Evolutionary conservation across 2,113 vertebrate species (phyloP).

Genomic region (Drymodes brunneopygia): DNA sequence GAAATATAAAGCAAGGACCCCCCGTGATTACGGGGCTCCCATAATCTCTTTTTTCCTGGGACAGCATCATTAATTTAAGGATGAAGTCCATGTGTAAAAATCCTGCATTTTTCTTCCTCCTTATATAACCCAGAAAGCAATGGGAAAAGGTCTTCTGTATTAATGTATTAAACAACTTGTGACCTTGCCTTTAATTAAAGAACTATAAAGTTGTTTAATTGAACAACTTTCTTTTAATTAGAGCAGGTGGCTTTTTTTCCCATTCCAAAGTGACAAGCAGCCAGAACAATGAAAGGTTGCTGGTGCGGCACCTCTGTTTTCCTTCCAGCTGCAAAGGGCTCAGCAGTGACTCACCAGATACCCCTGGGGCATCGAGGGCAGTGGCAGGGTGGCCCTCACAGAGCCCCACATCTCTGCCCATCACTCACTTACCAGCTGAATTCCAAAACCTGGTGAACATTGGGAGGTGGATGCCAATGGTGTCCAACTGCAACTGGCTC

Average conservation of each 20-base stretch:
- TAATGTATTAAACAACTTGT: neutral
- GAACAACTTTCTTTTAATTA: neutral
- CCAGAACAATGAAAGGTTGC: neutral
- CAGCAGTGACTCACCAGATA: rapidly evolving
- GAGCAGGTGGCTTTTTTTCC: neutral
- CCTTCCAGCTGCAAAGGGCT: neutral
- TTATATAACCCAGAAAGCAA: neutral
- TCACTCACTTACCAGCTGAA: constrained; percentile 41
- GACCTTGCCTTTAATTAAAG: neutral
- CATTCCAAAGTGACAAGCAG: neutral
- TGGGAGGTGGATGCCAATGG: neutral
- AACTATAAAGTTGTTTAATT: neutral
- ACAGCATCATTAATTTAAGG: neutral
- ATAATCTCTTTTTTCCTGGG: neutral
- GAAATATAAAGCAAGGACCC: neutral
- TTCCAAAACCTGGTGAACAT: constrained; percentile 44
- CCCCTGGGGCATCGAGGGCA: rapidly evolving
- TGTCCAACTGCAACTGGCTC: constrained; percentile 48
- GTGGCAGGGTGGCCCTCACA: rapidly evolving
- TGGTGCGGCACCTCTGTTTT: neutral
- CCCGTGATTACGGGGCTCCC: neutral
- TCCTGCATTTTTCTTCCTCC: neutral
- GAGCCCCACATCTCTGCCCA: neutral
- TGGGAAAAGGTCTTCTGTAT: neutral
- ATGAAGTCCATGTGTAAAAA: neutral